phyloP scores from a whole-genome alignment of 2,888 invertebrate species.

The Drosophila borborema region DNA sequence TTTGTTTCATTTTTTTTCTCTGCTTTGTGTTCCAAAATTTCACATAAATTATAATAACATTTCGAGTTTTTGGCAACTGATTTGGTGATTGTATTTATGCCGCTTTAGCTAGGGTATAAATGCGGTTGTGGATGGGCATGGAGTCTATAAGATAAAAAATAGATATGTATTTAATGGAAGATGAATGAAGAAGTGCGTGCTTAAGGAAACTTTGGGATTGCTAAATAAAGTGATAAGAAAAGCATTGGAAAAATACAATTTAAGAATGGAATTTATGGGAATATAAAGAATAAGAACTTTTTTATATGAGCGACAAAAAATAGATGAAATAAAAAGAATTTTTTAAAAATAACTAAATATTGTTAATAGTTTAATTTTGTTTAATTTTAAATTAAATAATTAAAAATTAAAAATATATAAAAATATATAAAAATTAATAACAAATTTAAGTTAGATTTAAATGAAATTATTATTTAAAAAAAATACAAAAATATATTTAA shows the following conservation, averaged over 20 bases:
- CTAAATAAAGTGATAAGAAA: neutral
- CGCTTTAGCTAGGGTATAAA: slow-evolving; percentile 20
- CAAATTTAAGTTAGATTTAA: too few species aligned
- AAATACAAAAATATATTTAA: too few species aligned
- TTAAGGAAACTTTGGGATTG: neutral
- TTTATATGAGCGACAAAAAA: too few species aligned
- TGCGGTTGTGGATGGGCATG: neutral
- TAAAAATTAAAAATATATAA: too few species aligned
- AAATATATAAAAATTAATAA: too few species aligned
- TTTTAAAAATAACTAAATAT: too few species aligned
- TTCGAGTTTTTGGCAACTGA: slow-evolving; percentile 37
- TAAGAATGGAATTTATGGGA: neutral
- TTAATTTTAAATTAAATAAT: too few species aligned
- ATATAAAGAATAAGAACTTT: too few species aligned
- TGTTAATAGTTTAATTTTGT: too few species aligned
- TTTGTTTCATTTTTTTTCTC: slow-evolving; percentile 9
- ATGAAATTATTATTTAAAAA: too few species aligned
- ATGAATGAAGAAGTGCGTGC: neutral
- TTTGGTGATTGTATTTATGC: slow-evolving; percentile 16
- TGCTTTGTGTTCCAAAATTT: slow-evolving; percentile 37
- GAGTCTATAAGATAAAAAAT: neutral
- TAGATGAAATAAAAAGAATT: too few species aligned
- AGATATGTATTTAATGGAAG: neutral
- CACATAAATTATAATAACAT: slow-evolving; percentile 65
- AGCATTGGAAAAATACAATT: neutral